phyloP scores from a whole-genome alignment of 2,797 vertebrate species.

The Tamandua tetradactyla region DNA sequence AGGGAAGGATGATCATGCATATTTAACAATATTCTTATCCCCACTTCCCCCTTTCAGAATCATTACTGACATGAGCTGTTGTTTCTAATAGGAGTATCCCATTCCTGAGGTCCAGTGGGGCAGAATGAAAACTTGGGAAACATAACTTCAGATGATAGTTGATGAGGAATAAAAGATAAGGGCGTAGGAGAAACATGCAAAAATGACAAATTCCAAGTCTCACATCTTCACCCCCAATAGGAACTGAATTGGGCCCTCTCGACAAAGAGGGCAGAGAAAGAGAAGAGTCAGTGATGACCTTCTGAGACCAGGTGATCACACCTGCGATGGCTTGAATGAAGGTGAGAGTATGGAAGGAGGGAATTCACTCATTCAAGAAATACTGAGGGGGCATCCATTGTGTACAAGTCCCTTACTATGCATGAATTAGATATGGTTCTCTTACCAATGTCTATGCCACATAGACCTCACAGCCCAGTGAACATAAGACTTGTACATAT shows the following conservation, averaged over 20 bases:
- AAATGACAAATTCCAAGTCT: background rate
- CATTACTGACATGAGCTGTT: background rate
- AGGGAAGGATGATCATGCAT: background rate
- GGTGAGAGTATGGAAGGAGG: background rate
- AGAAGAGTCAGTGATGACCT: background rate
- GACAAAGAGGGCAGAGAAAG: background rate
- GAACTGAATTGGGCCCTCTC: too few species aligned
- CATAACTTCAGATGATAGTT: background rate
- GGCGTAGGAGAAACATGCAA: background rate
- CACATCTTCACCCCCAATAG: too few species aligned
- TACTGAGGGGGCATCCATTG: background rate
- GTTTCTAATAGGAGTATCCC: background rate
- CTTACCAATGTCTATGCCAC: too few species aligned
- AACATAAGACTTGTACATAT: background rate
- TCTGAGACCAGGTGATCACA: background rate
- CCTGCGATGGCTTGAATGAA: constrained; percentile 15
- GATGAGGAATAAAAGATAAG: background rate
- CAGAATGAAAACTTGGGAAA: background rate
- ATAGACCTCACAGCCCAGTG: background rate
- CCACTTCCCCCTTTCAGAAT: background rate
- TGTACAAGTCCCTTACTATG: background rate
- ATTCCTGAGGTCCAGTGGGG: background rate
- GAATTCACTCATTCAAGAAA: background rate
- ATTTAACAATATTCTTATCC: background rate
- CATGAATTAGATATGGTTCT: background rate